Conservation (phyloP, 1,140 invertebrate species). For the Trinorchestia longiramus region DNA sequence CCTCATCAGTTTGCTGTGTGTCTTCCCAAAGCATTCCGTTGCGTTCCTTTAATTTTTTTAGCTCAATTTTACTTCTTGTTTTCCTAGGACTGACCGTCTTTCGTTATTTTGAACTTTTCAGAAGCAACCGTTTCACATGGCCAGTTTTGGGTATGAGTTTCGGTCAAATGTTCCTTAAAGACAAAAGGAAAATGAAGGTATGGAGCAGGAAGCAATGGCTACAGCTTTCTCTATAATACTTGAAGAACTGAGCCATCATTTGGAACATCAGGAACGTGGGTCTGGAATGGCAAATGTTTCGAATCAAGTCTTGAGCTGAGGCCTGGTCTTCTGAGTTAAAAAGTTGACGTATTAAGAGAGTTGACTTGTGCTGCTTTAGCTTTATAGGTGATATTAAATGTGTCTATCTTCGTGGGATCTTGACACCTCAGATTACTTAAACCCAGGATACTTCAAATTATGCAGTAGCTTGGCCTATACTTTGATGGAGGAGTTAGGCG, state of each 20-base stretch:
- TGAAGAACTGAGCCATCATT: not conserved
- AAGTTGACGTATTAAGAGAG: not conserved
- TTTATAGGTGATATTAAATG: too few species aligned
- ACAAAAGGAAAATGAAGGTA: not conserved
- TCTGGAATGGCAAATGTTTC: not conserved
- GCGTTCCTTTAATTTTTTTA: not conserved
- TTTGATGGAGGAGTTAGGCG: too few species aligned
- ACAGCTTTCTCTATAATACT: not conserved
- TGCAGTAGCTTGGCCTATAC: too few species aligned
- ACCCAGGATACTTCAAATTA: too few species aligned
- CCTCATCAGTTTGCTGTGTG: too few species aligned
- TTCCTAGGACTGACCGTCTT: not conserved
- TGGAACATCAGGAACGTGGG: slow-evolving; percentile 12
- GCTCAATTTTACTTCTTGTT: not conserved
- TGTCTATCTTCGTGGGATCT: too few species aligned
- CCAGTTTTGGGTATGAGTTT: not conserved
- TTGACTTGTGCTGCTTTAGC: not conserved
- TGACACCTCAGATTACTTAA: too few species aligned
- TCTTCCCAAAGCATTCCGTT: too few species aligned
- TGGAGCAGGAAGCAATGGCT: not conserved
- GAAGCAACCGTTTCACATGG: not conserved
- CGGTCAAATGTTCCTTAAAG: not conserved
- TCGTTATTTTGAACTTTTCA: not conserved
- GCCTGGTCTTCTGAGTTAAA: not conserved
- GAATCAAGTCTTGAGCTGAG: not conserved